Base-by-base conservation (phyloP, 2,888 invertebrate species). In the Nomada fabriciana region DNA sequence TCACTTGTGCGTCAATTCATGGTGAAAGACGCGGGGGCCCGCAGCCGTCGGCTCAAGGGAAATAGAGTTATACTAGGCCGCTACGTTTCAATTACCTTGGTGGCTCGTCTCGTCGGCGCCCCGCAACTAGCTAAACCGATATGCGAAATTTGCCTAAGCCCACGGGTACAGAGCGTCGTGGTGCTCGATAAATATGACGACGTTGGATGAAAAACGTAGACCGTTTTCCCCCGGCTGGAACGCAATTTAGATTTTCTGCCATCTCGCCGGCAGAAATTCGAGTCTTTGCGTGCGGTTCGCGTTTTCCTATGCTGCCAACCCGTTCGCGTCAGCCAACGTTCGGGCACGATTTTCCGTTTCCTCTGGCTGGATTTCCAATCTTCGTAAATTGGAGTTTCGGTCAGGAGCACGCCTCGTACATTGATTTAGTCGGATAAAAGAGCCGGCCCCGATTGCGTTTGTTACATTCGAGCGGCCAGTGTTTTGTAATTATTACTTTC, bases 211-310 rank as follows among this genome's bases (percentile, higher is more conserved):
- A 36, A 68, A 23, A 65, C 60, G 53, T 23, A 63, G 65, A 53
- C 73, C 68, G 73, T 75, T 61, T 61, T 57, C 79, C 71, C 73
- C 65, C 63, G 67, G 29, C 69, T 69, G 52, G 77, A 84, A 84
- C 84, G 83, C 86, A 87, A 89, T 88, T 87, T 88, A 82, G 88
- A 89, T 88, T 83, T 76, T 83, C 80, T 85, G 80, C 73, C 60
- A 60, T 57, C 69, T 50, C 53, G 42, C 50, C n/a, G 15, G 57
- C 68, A 9, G 36, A 5, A 23, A 63, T 53, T 74, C 63, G 42
- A 70, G 72, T 80, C 79, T 80, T 85, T 85, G n/a, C 88, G 79
- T 71, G 53, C 67, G 73, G 67, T 67, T 83, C 73, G 78, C 67
- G 61, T 74, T 71, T 76, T 73, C 60, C 61, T 64, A 55, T n/a